Evolutionary conservation across 92 coral and sea anemone genomes (phyloP), one percentile per base, ranked within the genome.

Genomic region (Montipora capitata): DNA sequence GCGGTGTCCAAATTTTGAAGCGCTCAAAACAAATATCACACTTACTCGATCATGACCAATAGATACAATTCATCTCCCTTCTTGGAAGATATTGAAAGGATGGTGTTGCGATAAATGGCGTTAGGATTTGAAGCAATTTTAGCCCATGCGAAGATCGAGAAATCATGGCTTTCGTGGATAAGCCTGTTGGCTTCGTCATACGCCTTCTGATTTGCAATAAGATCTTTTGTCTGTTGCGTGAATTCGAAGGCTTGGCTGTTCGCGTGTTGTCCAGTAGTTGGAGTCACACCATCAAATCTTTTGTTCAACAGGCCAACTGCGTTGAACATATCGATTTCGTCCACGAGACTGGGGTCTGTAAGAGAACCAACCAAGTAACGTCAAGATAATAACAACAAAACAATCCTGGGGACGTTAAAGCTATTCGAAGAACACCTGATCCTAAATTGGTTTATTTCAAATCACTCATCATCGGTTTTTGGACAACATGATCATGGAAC

Each of bases 121-220:
- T 3, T 54, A 14, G 68, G 16, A 4, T 12, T 51, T 0, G 15
- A 3, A 83, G 84, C 89, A 9, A 94, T 58, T 79, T 95, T 95
- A 42, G 65, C 75, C 68, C 80, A 92, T 13, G 98, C 96, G 57
- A 87, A 86, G 14, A 95, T 90, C 6, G 77, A 70, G 66, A 87
- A 92, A 74, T 95, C 98, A 16, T 84, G 91, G 74, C 98, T 95
- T 4, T 82, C 69, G 39, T 85, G 74, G 67, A 92, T 87, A 4
- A 95, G 81, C 48, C 87, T 92, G 42, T 76, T 38, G 10, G 89
- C 93, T 7, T 92, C 84, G 7, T 54, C 72, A 71, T 78, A 65
- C 20, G 96, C 98, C 40, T 83, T 68, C 80, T 78, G 72, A 40
- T 77, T 87, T 10, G 98, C 85, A 5, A 80, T 72, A 14, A 92